Percentiles rank a stretch among this genome's conserved stretches.
These are phyloP conservation scores for Pseudonaja textilis DNA, from an alignment of 2,113 vertebrate species.

Conservation along the genomic window DNA sequence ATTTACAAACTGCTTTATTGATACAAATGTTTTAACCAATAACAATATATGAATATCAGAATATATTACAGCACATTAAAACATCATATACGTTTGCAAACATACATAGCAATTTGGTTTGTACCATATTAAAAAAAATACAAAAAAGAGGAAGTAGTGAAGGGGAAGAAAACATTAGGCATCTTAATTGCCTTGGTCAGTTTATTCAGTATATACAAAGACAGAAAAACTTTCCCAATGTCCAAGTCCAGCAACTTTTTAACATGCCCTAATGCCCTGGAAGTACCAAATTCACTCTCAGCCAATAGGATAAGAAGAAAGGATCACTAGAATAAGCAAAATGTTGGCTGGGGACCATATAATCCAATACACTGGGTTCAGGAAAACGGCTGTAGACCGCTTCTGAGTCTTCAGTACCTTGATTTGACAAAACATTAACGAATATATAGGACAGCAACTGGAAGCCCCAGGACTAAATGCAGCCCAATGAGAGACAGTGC, in stretches of 20 bases:
- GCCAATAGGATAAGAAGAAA: not conserved
- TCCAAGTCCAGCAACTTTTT: not conserved
- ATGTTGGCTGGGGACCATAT: not conserved
- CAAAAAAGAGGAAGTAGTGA: not conserved
- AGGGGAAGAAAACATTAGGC: not conserved
- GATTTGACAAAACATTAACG: not conserved
- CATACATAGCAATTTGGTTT: constrained; percentile 47
- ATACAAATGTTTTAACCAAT: constrained; percentile 57
- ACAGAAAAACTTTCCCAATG: not conserved
- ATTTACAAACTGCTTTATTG: constrained; percentile 63
- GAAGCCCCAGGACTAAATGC: not conserved
- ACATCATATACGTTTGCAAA: constrained; percentile 57
- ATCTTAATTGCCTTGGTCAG: constrained; percentile 1
- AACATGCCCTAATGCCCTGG: not conserved
- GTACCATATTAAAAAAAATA: constrained; percentile 25
- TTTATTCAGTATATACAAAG: constrained; percentile 46
- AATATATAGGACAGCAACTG: not conserved
- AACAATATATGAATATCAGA: constrained; percentile 42
- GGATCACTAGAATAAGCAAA: not conserved
- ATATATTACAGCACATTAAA: constrained; percentile 60
- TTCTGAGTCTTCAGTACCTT: not conserved
- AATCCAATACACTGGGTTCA: not conserved
- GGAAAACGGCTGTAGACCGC: not conserved
- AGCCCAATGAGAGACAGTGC: not conserved
- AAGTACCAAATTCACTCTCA: not conserved